These are phyloP conservation scores for Trichacis sp. DNA, from an alignment of 2,888 invertebrate species.

Conservation along the genomic window DNA sequence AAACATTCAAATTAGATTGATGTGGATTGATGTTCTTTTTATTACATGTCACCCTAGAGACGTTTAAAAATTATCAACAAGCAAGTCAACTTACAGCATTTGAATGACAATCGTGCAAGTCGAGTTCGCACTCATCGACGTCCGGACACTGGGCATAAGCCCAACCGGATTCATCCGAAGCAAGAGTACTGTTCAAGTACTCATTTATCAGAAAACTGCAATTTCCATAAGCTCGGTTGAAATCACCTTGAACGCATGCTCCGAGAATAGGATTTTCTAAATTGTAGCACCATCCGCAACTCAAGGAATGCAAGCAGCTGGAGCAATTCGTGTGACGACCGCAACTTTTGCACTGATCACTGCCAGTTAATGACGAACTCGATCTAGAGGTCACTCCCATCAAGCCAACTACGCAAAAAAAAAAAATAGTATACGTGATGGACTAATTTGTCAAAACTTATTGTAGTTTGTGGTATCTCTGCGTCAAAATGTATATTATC, in stretches of 20 bases:
- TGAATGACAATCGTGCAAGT: conserved; percentile 88
- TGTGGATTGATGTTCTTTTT: too few relatives aligned
- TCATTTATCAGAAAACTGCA: conserved; percentile 78
- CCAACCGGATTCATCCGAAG: conserved; percentile 81
- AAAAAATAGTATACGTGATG: too few relatives aligned
- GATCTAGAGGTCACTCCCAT: conserved; percentile 65
- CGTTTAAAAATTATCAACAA: too few relatives aligned
- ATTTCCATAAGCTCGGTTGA: conserved; percentile 81
- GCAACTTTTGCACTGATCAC: conserved; percentile 85
- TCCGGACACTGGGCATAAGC: conserved; percentile 93
- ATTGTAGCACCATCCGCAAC: conserved; percentile 96
- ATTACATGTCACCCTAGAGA: too few relatives aligned
- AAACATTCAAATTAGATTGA: too few relatives aligned
- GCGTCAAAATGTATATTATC: too few relatives aligned
- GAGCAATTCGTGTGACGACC: conserved; percentile 81
- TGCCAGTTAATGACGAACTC: conserved; percentile 58
- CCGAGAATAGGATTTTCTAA: conserved; percentile 89
- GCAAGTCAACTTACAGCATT: conserved; percentile 79
- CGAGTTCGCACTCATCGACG: conserved; percentile 92
- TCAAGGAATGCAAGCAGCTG: conserved; percentile 83
- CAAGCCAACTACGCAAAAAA: conserved; percentile 72
- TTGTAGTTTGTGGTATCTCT: too few relatives aligned
- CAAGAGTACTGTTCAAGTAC: conserved; percentile 67
- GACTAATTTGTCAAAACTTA: too few relatives aligned
- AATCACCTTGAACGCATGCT: conserved; percentile 87